phyloP scores from a whole-genome alignment of 2,113 vertebrate genomes.

The Spea multiplicata region DNA sequence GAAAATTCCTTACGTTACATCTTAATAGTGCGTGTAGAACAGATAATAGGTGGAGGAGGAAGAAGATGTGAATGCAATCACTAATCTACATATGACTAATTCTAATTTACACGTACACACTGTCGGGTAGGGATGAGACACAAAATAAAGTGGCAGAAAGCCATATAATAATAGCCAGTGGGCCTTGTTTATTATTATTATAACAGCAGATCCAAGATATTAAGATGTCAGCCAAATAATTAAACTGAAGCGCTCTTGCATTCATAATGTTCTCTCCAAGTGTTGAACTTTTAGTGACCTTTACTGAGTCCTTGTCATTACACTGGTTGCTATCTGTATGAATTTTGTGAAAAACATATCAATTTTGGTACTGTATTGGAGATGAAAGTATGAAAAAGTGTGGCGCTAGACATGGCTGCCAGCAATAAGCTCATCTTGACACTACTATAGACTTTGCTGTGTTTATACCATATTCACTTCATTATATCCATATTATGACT shows the following conservation, averaged over 20 bases:
- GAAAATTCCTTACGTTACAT: too few relatives aligned
- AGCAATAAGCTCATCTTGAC: too few relatives aligned
- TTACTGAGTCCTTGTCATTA: not conserved
- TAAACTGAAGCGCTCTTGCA: constrained; percentile 22
- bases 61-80: constrained; percentile 23
- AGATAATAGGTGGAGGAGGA: constrained; percentile 16
- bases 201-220: constrained; percentile 28
- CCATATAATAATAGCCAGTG: constrained; percentile 34
- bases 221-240: constrained; percentile 24
- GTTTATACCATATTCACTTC: too few relatives aligned
- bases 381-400: too few relatives aligned
- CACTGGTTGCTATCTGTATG: not conserved
- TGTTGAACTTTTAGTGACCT: constrained; percentile 34
- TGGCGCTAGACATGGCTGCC: too few relatives aligned
- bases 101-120: constrained; percentile 37
- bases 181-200: constrained; percentile 40
- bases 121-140: constrained; percentile 12
- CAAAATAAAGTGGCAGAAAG: constrained; percentile 23
- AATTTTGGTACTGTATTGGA: too few relatives aligned
- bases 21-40: not conserved
- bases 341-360: too few relatives aligned
- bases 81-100: constrained; percentile 36
- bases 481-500: too few relatives aligned
- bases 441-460: too few relatives aligned
- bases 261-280: constrained; percentile 29